phyloP scores from a whole-genome alignment of 1,140 invertebrate species.

The Archivesica marissinica region DNA sequence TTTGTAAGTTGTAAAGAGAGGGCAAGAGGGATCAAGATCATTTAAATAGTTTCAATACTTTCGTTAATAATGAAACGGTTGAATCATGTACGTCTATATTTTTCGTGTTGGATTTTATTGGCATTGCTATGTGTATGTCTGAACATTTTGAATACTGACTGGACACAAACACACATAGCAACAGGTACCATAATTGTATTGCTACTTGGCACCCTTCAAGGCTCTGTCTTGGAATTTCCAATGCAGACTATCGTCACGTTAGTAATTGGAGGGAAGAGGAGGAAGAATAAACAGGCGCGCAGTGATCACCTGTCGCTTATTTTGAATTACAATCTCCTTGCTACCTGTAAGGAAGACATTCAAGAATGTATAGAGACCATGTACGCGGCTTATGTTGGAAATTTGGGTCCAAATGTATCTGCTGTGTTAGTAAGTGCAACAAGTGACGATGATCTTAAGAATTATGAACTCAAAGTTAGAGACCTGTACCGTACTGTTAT shows the following conservation, averaged over 20 bases:
- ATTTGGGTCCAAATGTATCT: conserved; percentile 73
- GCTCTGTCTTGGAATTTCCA: conserved; percentile 76
- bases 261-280: conserved; percentile 71
- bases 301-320: conserved; percentile 71
- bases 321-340: conserved; percentile 80
- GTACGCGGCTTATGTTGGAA: conserved; percentile 80
- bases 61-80: not conserved
- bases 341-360: conserved; percentile 75
- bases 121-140: conserved; percentile 55
- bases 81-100: not conserved
- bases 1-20: too few relatives aligned
- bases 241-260: conserved; percentile 76
- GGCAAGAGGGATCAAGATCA: too few relatives aligned
- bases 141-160: conserved; percentile 77
- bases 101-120: not conserved
- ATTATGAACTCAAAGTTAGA: conserved; percentile 73
- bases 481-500: conserved; percentile 75
- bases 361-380: conserved; percentile 78
- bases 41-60: too few relatives aligned
- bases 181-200: conserved; percentile 73
- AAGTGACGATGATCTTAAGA: conserved; percentile 68
- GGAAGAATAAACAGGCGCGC: conserved; percentile 57
- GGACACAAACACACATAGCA: conserved; percentile 70
- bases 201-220: conserved; percentile 75
- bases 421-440: conserved; percentile 80